Evolutionary conservation across 1,140 invertebrate genomes (phyloP), one percentile per base, ranked within the genome.

Genomic region (Sitodiplosis mosellana): DNA sequence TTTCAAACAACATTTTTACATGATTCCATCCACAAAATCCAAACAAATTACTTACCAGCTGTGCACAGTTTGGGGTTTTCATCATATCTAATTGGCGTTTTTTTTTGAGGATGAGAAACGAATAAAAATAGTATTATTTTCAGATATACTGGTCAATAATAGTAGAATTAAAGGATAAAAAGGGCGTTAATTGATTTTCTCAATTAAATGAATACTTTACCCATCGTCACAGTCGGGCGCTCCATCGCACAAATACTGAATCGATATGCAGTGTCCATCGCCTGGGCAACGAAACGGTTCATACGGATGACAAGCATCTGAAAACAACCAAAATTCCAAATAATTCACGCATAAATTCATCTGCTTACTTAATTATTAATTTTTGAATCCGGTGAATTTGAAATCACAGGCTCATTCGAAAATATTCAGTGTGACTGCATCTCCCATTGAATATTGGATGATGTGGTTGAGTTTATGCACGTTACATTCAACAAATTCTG

Each of bases 211-310:
- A n/a, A 27, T 5, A 27, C 27, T 5, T 27, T 27, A 27, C 27
- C 88, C 88, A 56, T 94, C 88, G 19, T 83, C 80, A 71, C 91
- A 95, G 67, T 95, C 91, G 1, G 87, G 83, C 0, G 88, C 88
- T 34, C 90, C 90, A 59, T 95, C 90, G 66, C 85, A 94, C 52
- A 82, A 75, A 71, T 95, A 95, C 62, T 92, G 87, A 64, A 94
- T 93, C 48, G 87, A 91, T 66, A 94, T 93, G 65, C 89, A 94
- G 58, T 78, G 78, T 51, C 82, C 79, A 59, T 91, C 84, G 48
- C 86, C 87, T 1, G 91, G 91, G 65, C 91, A 96, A 61, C 88
- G 88, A 70, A 96, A 95, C 12, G 91, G 91, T 61, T 94, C 86
- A 65, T 89, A 90, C 0, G 86, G 83, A 58, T 86, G 84, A 59